phyloP scores from a whole-genome alignment of 2,113 vertebrate genomes.

The Fregetta grallaria region DNA sequence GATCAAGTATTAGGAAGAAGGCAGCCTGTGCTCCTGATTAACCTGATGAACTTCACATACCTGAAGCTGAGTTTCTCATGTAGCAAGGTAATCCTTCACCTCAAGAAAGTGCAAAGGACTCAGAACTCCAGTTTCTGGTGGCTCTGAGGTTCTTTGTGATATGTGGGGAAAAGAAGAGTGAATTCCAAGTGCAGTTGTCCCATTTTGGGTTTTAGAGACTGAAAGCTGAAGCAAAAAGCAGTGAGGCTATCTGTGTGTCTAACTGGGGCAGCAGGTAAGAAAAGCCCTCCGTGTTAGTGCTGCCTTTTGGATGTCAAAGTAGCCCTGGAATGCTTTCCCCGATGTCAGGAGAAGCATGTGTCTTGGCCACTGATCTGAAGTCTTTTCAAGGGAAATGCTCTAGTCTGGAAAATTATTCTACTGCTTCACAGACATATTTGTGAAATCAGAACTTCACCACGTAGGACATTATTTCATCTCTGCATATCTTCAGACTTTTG shows the following conservation, averaged over 20 bases:
- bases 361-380: not conserved
- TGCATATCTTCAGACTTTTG: not conserved
- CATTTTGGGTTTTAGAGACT: not conserved
- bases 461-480: not conserved
- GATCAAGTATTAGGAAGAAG: not conserved
- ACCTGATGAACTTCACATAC: not conserved
- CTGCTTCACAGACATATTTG: constrained; percentile 10
- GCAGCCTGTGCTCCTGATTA: not conserved
- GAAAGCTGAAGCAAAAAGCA: not conserved
- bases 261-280: not conserved
- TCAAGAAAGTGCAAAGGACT: not conserved
- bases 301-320: not conserved
- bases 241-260: not conserved
- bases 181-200: not conserved
- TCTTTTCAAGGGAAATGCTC: not conserved
- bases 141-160: not conserved
- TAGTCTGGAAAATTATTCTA: constrained; percentile 22
- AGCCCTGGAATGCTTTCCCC: not conserved
- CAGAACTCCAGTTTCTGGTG: not conserved
- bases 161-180: not conserved
- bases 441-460: constrained; percentile 10
- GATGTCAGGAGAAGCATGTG: not conserved
- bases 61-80: not conserved
- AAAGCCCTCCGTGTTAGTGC: not conserved
- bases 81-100: not conserved